phyloP scores from a whole-genome alignment of 64 coral and sea anemone genomes.

The Pocillopora verrucosa region DNA sequence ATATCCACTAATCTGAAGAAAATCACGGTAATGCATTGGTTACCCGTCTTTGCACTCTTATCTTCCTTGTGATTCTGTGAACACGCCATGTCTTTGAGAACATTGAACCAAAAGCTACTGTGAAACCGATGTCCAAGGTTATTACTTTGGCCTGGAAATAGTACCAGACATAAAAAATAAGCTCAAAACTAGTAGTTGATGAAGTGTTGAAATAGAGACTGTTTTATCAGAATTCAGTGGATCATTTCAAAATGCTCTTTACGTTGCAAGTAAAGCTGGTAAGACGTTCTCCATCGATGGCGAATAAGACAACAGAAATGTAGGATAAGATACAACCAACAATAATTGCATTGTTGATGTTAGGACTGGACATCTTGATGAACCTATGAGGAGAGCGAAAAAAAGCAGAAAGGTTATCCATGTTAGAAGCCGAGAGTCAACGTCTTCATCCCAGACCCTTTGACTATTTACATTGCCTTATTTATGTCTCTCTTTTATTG shows the following conservation, averaged over 20 bases:
- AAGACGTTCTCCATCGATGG: constrained; percentile 61
- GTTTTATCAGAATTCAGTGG: not conserved
- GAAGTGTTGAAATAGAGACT: not conserved
- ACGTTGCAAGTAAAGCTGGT: constrained; percentile 69
- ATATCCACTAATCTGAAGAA: too few relatives aligned
- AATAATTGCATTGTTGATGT: constrained; percentile 83
- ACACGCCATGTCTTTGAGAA: constrained; percentile 90
- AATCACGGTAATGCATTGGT: not conserved
- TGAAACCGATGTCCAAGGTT: constrained; percentile 65
- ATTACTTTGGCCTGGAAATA: constrained; percentile 36
- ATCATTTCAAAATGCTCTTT: not conserved
- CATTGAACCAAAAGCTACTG: constrained; percentile 80
- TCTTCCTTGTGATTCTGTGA: constrained; percentile 70
- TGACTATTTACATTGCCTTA: too few relatives aligned
- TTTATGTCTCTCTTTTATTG: too few relatives aligned
- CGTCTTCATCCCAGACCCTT: too few relatives aligned
- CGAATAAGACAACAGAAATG: constrained; percentile 62
- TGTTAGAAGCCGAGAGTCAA: not conserved
- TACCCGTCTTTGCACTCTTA: constrained; percentile 53
- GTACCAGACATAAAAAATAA: not conserved
- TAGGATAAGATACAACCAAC: constrained; percentile 70
- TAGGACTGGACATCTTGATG: constrained; percentile 92
- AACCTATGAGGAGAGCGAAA: constrained; percentile 20
- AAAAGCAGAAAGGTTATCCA: not conserved
- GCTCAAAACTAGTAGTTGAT: too few relatives aligned